Conservation (phyloP, 2,888 invertebrate genomes). For the Eueremaeus valkanovi region DNA sequence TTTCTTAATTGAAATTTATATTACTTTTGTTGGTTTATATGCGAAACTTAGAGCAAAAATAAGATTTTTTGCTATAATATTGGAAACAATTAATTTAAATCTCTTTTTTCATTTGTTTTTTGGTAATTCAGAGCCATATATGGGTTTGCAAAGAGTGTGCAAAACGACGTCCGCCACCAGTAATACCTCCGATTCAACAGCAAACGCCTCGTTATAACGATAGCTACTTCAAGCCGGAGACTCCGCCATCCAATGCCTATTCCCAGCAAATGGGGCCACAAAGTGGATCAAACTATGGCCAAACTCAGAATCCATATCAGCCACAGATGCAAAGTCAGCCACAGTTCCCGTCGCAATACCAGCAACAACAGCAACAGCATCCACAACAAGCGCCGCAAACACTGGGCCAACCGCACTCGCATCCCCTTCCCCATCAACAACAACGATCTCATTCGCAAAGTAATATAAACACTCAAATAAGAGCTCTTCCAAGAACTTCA, state of each 20-base stretch:
- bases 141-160: slow-evolving; percentile 26
- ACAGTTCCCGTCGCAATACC: slow-evolving; percentile 40
- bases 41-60: too few relatives aligned
- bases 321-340: slow-evolving; percentile 42
- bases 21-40: too few relatives aligned
- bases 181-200: not conserved
- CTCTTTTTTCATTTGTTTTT: too few relatives aligned
- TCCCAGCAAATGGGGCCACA: not conserved
- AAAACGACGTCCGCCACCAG: slow-evolving; percentile 19
- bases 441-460: slow-evolving; percentile 20
- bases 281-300: not conserved
- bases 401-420: slow-evolving; percentile 35
- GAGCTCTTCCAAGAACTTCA: slow-evolving; percentile 27
- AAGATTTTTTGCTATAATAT: too few relatives aligned
- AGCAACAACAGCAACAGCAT: slow-evolving; percentile 36
- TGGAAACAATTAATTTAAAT: too few relatives aligned
- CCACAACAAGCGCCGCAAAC: too few relatives aligned
- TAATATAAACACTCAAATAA: slow-evolving; percentile 11
- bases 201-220: not conserved
- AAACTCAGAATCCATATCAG: slow-evolving; percentile 25
- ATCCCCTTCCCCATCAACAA: slow-evolving; percentile 11
- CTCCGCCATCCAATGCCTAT: slow-evolving; percentile 14
- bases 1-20: too few relatives aligned
- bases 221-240: not conserved
- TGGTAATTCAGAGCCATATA: slow-evolving; percentile 29